A percentile compares a stretch with the other conserved stretches of the same genome.
Evolutionary conservation across 2,113 vertebrate genomes (phyloP).

Genomic region (Meleagris gallopavo): DNA sequence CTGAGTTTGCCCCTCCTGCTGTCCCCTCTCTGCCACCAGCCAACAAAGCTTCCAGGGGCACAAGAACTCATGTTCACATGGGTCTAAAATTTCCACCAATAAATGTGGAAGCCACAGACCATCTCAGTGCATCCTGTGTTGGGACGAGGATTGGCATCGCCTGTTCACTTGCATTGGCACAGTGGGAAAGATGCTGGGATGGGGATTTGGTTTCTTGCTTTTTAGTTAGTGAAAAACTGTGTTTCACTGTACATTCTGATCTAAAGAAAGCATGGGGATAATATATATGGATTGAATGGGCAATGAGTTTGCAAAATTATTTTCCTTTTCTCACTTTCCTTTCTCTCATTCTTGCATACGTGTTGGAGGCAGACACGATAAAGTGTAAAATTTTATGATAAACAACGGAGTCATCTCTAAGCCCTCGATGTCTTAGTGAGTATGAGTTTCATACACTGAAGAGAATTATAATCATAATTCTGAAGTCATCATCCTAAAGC

Average conservation of each 20-base stretch:
- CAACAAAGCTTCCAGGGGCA: background rate
- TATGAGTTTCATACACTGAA: rapidly evolving
- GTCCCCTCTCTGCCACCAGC: background rate
- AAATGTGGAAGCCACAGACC: background rate
- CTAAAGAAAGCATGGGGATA: background rate
- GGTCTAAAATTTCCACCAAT: background rate
- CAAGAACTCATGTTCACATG: background rate
- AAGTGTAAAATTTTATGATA: rapidly evolving
- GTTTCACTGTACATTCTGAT: rapidly evolving
- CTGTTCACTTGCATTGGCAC: rapidly evolving
- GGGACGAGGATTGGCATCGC: rapidly evolving
- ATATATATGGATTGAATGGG: too few relatives aligned
- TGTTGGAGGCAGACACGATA: background rate
- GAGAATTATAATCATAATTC: too few relatives aligned
- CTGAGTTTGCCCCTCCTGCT: background rate
- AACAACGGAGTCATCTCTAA: background rate
- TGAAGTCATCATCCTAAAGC: background rate
- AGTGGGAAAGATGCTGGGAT: rapidly evolving
- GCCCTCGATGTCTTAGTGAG: background rate
- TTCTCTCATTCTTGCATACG: rapidly evolving
- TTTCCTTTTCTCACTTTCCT: background rate
- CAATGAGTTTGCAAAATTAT: background rate
- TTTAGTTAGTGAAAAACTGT: background rate
- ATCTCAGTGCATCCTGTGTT: background rate
- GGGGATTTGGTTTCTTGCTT: background rate